Evolutionary conservation across 2,113 vertebrate genomes (phyloP).

Genomic region (Picathartes gymnocephalus): DNA sequence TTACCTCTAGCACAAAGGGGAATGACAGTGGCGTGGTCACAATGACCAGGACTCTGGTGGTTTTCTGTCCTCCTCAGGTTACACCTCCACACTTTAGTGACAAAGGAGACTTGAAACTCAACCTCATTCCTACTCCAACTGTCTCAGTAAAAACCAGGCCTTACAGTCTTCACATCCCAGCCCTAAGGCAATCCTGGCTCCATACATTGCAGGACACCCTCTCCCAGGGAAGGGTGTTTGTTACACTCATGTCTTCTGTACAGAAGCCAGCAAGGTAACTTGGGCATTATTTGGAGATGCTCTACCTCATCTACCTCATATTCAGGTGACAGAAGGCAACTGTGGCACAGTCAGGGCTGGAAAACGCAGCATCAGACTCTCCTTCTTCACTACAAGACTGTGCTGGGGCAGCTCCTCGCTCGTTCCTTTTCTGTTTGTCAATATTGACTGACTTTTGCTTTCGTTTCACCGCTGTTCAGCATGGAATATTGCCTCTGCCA

Average conservation of each 20-base stretch:
- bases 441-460: not conserved
- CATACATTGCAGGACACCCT: fast-evolving
- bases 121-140: not conserved
- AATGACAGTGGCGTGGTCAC: fast-evolving
- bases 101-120: not conserved
- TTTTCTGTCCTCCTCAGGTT: not conserved
- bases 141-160: not conserved
- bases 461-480: not conserved
- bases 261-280: not conserved
- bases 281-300: not conserved
- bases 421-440: not conserved
- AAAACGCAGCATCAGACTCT: not conserved
- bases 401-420: not conserved
- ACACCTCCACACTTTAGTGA: not conserved
- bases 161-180: not conserved
- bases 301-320: not conserved
- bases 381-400: not conserved
- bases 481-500: not conserved
- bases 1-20: not conserved
- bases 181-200: not conserved
- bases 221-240: not conserved
- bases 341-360: not conserved
- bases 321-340: not conserved
- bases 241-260: fast-evolving
- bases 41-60: not conserved